Percentiles rank a stretch among this genome's conserved stretches.
Conservation (phyloP, 2,888 invertebrate genomes). For the Tineola bisselliella region DNA sequence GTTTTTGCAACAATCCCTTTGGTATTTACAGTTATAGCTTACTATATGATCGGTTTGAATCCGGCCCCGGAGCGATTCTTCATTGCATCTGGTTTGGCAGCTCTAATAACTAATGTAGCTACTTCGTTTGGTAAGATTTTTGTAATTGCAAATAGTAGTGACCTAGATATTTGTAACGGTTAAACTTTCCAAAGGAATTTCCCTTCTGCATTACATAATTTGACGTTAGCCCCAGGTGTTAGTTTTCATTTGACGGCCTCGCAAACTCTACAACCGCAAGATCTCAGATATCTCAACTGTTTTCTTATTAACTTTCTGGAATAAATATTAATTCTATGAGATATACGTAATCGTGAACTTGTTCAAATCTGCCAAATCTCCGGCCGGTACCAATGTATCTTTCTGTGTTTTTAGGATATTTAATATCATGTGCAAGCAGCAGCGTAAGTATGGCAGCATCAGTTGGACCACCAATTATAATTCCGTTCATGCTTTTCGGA, state of each 20-base stretch:
- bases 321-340: no score
- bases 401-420: conserved; percentile 53
- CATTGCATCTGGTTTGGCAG: conserved; percentile 76
- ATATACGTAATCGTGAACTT: no score
- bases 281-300: conserved; percentile 19
- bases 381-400: background rate
- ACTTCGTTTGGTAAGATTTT: conserved; percentile 80
- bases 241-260: conserved; percentile 2
- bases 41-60: conserved; percentile 90
- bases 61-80: conserved; percentile 74
- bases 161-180: background rate
- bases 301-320: background rate
- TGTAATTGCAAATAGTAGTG: no score
- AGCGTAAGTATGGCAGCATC: conserved; percentile 89
- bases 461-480: conserved; percentile 89
- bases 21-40: conserved; percentile 83
- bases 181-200: background rate
- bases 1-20: conserved; percentile 85
- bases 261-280: conserved; percentile 18
- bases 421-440: conserved; percentile 87
- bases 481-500: conserved; percentile 94
- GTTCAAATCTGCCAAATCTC: no score
- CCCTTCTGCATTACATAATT: background rate
- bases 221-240: conserved; percentile 1
- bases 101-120: conserved; percentile 88